Evolutionary conservation across 92 coral and sea anemone species (phyloP), one percentile per base, ranked within the genome.

Genomic region (Palythoa grandiflora): DNA sequence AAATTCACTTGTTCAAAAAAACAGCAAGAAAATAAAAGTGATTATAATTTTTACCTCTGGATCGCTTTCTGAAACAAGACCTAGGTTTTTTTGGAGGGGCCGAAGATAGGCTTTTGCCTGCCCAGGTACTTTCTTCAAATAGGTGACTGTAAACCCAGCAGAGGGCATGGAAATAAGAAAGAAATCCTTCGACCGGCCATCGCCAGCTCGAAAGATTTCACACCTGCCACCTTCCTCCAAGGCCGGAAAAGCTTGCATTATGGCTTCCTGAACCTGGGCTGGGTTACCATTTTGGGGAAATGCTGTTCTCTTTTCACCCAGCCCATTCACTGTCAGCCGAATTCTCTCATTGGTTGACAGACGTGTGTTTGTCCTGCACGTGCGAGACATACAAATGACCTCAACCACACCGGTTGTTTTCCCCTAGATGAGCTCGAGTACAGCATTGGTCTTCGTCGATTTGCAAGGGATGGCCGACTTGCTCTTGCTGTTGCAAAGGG

Each of bases 141-240:
- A 84, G 2, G 78, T 15, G 8, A 83, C 88, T 6, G 80, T 71
- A 65, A 85, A 87, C 66, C 93, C 90, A 36, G 68, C 73, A 14
- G 88, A 77, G 75, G 93, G 89, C 73, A 84, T 80, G 40, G 89
- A 85, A 28, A 91, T 52, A 39, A 79, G 87, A 15, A 86, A 86
- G 83, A 90, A 80, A 20, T 53, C 84, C 76, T 84, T 80, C 39
- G 87, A 78, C 12, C 87, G 81, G 59, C 86, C 87, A 70, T 91
- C 93, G 14, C 89, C 87, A 70, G 91, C 87, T 19, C 91, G 87
- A 7, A 87, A 79, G 76, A 91, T 91, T 75, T 91, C 93, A 87
- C 87, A 91, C 11, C 90, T 90, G 38, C 93, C 91, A 73, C 87
- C 89, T 7, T 87, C 84, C 77, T 87, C 80, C 47, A 91, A 87